phyloP scores from a whole-genome alignment of 2,797 vertebrate genomes.

The Sebastes steindachneri region DNA sequence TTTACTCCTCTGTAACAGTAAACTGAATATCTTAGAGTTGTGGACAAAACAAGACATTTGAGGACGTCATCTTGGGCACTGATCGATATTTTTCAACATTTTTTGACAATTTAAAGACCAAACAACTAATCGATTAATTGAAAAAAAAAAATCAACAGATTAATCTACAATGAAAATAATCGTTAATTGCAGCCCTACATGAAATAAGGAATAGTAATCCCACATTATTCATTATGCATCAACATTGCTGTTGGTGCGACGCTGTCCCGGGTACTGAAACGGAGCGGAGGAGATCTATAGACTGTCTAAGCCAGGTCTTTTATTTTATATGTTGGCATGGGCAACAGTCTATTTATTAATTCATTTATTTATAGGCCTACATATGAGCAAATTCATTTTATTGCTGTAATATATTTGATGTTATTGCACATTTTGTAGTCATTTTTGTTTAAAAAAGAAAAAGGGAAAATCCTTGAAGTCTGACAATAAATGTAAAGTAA shows the following conservation, averaged over 20 bases:
- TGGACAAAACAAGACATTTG: too few relatives aligned
- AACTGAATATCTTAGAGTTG: too few relatives aligned
- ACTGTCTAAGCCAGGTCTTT: too few relatives aligned
- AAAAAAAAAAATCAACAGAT: too few relatives aligned
- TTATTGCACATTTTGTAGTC: background rate
- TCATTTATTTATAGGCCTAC: background rate
- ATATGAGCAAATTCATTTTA: background rate
- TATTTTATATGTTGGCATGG: background rate
- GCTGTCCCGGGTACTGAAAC: too few relatives aligned
- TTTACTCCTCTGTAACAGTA: too few relatives aligned
- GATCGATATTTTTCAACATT: too few relatives aligned
- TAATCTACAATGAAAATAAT: too few relatives aligned
- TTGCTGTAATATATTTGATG: background rate
- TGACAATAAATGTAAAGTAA: background rate
- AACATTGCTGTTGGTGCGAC: background rate
- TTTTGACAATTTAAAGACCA: too few relatives aligned
- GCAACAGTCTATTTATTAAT: background rate
- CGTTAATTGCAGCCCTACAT: background rate
- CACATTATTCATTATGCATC: background rate
- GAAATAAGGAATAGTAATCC: background rate
- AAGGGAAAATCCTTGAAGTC: background rate
- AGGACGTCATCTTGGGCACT: too few relatives aligned
- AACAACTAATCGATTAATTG: too few relatives aligned
- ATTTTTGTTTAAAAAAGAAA: background rate
- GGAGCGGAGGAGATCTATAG: too few relatives aligned